Evolutionary conservation across 2,888 invertebrate species (phyloP).

Genomic region (Trichogramma evanescens): DNA sequence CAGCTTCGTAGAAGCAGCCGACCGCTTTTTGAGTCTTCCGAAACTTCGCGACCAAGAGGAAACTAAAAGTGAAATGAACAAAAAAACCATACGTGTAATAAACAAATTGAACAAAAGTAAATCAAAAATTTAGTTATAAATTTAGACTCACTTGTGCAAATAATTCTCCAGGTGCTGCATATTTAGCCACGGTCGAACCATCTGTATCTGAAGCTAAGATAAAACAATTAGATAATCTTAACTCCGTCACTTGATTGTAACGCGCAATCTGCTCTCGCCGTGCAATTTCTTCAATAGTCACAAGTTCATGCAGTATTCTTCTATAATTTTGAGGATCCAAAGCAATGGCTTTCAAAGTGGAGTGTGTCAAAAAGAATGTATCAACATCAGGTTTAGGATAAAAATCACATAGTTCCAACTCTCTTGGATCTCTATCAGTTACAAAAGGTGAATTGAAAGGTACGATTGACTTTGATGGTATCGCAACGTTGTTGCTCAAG

Average conservation of each 20-base stretch:
- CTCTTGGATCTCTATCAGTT: constrained; percentile 49
- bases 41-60: constrained; percentile 65
- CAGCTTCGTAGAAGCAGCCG: constrained; percentile 71
- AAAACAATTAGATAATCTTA: constrained; percentile 57
- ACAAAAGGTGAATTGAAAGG: constrained; percentile 54
- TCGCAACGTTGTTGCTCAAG: constrained; percentile 57
- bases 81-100: not conserved
- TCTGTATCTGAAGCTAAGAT: constrained; percentile 62
- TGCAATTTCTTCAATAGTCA: constrained; percentile 68
- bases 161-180: constrained; percentile 67
- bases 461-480: constrained; percentile 49
- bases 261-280: constrained; percentile 63
- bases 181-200: constrained; percentile 67
- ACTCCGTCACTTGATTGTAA: constrained; percentile 60
- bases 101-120: not conserved
- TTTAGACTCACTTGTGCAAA: constrained; percentile 55
- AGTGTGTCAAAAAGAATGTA: constrained; percentile 62
- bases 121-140: constrained; percentile 9
- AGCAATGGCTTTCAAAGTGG: constrained; percentile 58
- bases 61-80: constrained; percentile 40
- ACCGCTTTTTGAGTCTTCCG: constrained; percentile 76
- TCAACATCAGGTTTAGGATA: constrained; percentile 63
- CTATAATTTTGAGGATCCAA: constrained; percentile 65
- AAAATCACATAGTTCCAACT: constrained; percentile 46
- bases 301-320: constrained; percentile 66